Evolutionary conservation across 2,888 invertebrate species (phyloP), one percentile per base, ranked within the genome.

Genomic region (Alentia gelatinosa): DNA sequence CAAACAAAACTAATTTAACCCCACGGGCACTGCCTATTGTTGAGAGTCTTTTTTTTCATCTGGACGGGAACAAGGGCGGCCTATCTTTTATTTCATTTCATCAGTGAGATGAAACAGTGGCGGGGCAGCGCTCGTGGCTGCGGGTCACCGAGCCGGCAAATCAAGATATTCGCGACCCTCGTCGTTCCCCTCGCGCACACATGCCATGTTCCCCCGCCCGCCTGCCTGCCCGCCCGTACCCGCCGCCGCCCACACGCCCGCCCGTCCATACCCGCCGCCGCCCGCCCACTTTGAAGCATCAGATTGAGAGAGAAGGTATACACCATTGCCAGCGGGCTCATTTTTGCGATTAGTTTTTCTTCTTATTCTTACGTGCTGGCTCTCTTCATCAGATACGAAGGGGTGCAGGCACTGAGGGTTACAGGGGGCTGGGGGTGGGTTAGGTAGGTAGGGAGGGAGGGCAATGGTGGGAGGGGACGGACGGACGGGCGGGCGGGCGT

Each of bases 1-100:
- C 86, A 86, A 86, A 86, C 86, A 86, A 86, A 86, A 86, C 86
- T 86, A 86, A 86, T 86, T 86, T 86, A 86, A 86, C 86, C 86
- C 86, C 50, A 47, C 47, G 86, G 86, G 86, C 86, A 30, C 7
- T 47, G 79, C 86, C 86, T n/a, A 86, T 86, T 86, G 86, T 86
- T 86, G 86, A 23, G 26, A 50, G 23, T 30, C 86, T 47, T 47
- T 47, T 86, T 86, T 79, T 35, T 79, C 33, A 86, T 86, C 86
- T 86, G 33, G 86, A 26, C 47, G 33, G 86, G 30, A 47, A 86
- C 86, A 86, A 86, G 47, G 26, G 47, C 15, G 30, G 86, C 86
- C 86, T 47, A 86, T 86, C 86, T 86, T 86, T 86, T 42, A 86
- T 86, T 86, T 86, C 86, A 86, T 86, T 86, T 86, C 86, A 86